Evolutionary conservation across 2,113 vertebrate genomes (phyloP).

Genomic region (Chloroceryle aenea): DNA sequence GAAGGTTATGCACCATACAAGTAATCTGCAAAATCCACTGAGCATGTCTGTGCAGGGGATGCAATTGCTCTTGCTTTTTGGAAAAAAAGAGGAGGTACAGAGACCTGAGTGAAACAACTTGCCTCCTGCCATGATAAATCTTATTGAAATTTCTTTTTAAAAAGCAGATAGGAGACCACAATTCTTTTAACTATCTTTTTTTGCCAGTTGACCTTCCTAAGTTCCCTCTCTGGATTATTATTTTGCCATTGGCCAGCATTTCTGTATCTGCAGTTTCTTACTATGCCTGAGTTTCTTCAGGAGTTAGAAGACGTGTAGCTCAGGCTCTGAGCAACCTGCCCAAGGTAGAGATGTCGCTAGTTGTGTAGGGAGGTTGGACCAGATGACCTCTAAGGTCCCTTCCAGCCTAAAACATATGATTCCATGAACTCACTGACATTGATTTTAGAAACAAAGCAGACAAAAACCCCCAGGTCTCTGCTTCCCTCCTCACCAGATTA

Average conservation of each 20-base stretch:
- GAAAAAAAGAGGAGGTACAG: constrained; percentile 48
- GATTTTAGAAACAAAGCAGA: not conserved
- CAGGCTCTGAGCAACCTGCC: no score
- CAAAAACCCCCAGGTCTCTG: not conserved
- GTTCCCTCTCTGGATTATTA: not conserved
- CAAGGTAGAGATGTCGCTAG: no score
- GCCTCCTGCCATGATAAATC: not conserved
- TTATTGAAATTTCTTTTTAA: not conserved
- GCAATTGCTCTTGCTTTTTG: constrained; percentile 43
- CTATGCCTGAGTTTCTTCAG: not conserved
- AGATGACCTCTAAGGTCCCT: no score
- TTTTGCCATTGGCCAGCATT: not conserved
- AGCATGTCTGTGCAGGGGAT: constrained; percentile 40
- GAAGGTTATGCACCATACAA: not conserved
- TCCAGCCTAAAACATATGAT: no score
- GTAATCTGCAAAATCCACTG: constrained; percentile 16
- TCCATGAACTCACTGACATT: not conserved
- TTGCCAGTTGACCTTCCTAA: not conserved
- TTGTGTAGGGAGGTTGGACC: no score
- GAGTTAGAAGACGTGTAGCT: not conserved
- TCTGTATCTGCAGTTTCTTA: not conserved
- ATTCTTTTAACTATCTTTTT: constrained; percentile 1
- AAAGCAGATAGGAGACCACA: constrained; percentile 39
- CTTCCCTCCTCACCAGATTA: not conserved
- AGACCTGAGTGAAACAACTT: constrained; percentile 31